Evolutionary conservation across 2,888 invertebrate species (phyloP), one percentile per base, ranked within the genome.

Genomic region (Cotesia congregata): DNA sequence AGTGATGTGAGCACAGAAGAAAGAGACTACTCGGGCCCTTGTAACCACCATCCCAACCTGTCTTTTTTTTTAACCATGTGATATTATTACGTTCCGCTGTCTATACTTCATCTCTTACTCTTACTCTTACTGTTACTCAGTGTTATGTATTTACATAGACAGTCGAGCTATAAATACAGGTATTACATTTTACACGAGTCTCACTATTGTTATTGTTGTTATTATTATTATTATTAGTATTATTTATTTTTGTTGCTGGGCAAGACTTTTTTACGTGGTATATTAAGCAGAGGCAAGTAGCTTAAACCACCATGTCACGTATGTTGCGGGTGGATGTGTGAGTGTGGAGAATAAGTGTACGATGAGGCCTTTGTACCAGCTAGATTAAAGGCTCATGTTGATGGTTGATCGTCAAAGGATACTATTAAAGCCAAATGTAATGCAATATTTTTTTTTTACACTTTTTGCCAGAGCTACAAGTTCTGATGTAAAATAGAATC

Each of bases 381-480:
- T 82, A 83, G 81, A 85, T 83, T 83, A 85, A 84, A 85, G 84
- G 82, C 82, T 78, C 78, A 70, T 80, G 80, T 83, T 84, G 85
- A 85, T 86, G 86, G 84, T 74, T 65, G 38, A 65, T 65, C 84
- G 85, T 85, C 84, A 86, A 86, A 85, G 86, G 85, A 83, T 84
- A 85, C 85, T 86, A 86, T 86, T 86, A 87, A 82, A 83, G 83
- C 80, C 80, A 82, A 80, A 67, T 82, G 82, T 84, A 85, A 86
- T 85, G 82, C 83, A 84, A 85, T 85, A 85, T 84, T 86, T 83
- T 83, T 83, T 82, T 82, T 67, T 15, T 12, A 9, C 50, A 12
- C 12, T 50, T 50, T 50, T 50, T 50, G 1, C 50, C 50, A 7
- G 12, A 12, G 50, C 50, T 50, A 50, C 50, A 50, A 50, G 7